Evolutionary conservation across 2,113 vertebrate species (phyloP), one percentile per base, ranked within the genome.

Genomic region (Pogona vitticeps): DNA sequence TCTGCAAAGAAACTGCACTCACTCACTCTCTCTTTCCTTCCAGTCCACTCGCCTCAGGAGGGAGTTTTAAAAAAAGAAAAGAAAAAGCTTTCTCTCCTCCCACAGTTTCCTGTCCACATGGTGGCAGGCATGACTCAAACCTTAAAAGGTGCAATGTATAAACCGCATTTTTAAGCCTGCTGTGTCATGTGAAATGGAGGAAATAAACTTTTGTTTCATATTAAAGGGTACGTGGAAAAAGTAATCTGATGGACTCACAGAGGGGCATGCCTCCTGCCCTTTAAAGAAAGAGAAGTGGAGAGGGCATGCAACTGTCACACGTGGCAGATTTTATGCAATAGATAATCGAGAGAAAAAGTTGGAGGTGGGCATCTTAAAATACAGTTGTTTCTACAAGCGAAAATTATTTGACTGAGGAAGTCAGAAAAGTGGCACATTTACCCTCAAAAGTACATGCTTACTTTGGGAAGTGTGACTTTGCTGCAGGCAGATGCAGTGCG

Each of bases 81-180:
- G 46, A 65, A n/a, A n/a, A 85, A 38, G 59, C 85, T 87, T 87
- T 82, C 85, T 81, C 79, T 52, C 71, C 79, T 87, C 85, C 85
- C 71, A 81, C 85, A 75, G 71, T 42, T 87, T 87, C 85, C 79
- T 87, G 79, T 82, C 79, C 85, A 1, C 40, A 82, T 14, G 23
- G 40, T 56, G 71, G 79, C 71, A 82, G 79, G 70, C 71, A 65
- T 87, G 85, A 87, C 78, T 87, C 85, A 87, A 31, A 56, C 52
- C 70, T 75, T 52, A 59, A 87, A 87, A 87, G 81, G 59, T 82
- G 79, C 71, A 38, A 31, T 63, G 71, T 33, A 67, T 80, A 46
- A 86, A 76, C 79, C 71, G 38, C 42, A 65, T 8, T 31, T 82
- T 75, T 65, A 87, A 87, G 46, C 79, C 78, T 87, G 85, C 85